Conservation (phyloP, 2,113 vertebrate species). For the Planiliza haematocheilus region DNA sequence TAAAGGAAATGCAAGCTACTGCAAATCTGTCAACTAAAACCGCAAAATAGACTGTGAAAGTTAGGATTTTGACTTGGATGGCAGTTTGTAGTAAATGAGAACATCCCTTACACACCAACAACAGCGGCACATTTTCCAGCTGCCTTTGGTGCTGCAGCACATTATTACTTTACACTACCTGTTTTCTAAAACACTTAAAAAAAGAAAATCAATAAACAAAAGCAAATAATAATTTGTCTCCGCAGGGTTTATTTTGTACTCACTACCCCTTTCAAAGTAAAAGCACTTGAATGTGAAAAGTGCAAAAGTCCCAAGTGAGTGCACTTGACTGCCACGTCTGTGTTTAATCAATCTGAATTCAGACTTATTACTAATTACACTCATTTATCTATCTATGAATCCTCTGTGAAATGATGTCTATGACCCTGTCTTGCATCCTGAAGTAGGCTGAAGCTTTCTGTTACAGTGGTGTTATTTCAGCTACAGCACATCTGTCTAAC, state of each 20-base stretch:
- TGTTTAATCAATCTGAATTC: neutral
- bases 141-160: neutral
- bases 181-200: neutral
- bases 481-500: constrained; percentile 19
- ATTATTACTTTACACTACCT: neutral
- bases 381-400: neutral
- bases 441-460: neutral
- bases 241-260: neutral
- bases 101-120: neutral
- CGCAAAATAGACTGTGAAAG: no score
- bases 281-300: constrained; percentile 23
- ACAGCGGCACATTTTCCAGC: neutral
- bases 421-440: constrained; percentile 1
- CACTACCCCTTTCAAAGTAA: constrained; percentile 28
- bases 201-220: constrained; percentile 1
- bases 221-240: neutral
- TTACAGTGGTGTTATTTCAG: neutral
- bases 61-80: no score
- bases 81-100: neutral
- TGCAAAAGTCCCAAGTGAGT: constrained; percentile 15
- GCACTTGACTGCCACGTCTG: neutral
- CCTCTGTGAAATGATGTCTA: neutral
- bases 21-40: no score
- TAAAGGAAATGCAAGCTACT: neutral
- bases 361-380: neutral